Base-by-base conservation (phyloP, 2,113 vertebrate species). In the Paracyprichromis sp. region DNA sequence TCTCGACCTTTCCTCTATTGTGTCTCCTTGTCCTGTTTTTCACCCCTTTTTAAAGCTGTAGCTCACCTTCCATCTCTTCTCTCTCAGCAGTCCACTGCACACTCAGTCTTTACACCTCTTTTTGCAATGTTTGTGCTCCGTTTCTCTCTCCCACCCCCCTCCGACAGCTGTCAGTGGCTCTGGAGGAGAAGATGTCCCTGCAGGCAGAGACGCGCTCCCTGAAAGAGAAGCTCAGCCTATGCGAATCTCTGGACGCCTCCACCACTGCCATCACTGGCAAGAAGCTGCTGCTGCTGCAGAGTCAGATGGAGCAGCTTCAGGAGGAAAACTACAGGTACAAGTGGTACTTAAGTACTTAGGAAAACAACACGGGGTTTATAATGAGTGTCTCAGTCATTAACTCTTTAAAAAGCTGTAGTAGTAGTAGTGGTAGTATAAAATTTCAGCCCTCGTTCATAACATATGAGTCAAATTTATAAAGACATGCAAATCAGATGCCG, bases 291-390 rank as follows among this genome's bases (percentile, higher is more conserved):
- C 94, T 98, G 61, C 95, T 98, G 53, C 98, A 98, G 92, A 97
- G 96, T 90, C 98, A 98, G 96, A 96, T 98, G 90, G 97, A 98
- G 84, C 97, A 98, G 94, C 95, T 98, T 7, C 98, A 98, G 89
- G 98, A 98, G 90, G 98, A 98, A 92, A 98, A 97, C 86, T 98
- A 97, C 96, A 97, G 98, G 98, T 98, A 91, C 26, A 38, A 31
- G 38, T 56, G 50, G 11, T 14, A 16, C 16, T 17, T 11, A 52
- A 26, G 66, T 26, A 76, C 21, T 31, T 47, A 9, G 36, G 71
- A 29, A 61, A 59, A 29, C 43, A 52, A 47, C 36, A 9, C 40
- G 0, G 14, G 8, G 9, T 63, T 61, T 82, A 61, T 50, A 31
- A 31, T 6, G 45, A n/a, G 45, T 78, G 10, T 50, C 26, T 78